Base-by-base conservation (phyloP, 2,797 vertebrate species). In the Parambassis ranga region DNA sequence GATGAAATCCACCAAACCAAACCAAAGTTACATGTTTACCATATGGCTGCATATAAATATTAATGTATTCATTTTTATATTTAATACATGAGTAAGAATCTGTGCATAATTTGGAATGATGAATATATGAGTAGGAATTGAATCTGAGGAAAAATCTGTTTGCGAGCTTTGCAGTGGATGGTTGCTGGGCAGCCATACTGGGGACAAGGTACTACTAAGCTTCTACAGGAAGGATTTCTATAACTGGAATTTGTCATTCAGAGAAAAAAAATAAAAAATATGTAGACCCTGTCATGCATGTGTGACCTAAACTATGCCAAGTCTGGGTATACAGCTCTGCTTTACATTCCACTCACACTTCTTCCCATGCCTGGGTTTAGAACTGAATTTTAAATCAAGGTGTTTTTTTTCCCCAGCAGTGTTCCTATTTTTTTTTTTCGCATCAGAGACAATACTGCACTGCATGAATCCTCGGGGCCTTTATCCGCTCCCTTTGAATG, bases 301-400 rank as follows among this genome's bases (percentile, higher is more conserved):
- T 85, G 71, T 82, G 81, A 82, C 77, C 52, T 39, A 77, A 69
- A 75, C 50, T 77, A 65, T 72, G 53, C 43, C 71, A 81, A n/a
- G 57, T 58, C 53, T 77, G 67, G 33, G 75, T 74, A 71, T 75
- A 48, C 64, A 65, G 57, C 61, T 75, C 79, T 85, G 79, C 77
- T 91, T 92, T 81, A 75, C 77, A 92, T 91, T 92, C 87, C 52
- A 37, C 80, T 82, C 82, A 75, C 83, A 77, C 47, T 72, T 28
- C 35, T 79, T 87, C 87, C 83, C 63, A 80, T 83, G 83, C 57
- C 81, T 84, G 81, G 67, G 80, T 90, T 87, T 89, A 86, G 81
- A 87, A 82, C 82, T 86, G 84, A 88, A 92, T 92, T 92, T 90
- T 86, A 91, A 92, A 93, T 91, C 87, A 92, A 91, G 88, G 84